Percentiles rank a stretch among this genome's conserved stretches.
Conservation (phyloP, 2,797 vertebrate species). For the Phoxinus dragarum region DNA sequence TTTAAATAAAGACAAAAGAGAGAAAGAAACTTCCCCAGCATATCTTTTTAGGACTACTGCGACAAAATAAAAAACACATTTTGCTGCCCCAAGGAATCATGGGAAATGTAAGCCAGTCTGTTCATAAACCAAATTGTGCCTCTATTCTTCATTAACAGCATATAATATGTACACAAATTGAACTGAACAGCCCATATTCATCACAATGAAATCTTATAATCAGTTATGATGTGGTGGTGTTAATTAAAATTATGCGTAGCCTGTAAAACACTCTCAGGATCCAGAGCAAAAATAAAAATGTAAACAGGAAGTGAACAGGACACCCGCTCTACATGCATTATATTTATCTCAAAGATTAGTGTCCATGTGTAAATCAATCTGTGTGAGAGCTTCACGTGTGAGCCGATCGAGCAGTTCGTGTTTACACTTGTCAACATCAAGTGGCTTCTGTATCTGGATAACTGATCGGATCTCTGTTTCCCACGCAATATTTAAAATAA, state of each 20-base stretch:
- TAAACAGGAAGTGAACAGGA: too few species aligned
- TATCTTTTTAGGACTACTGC: not conserved
- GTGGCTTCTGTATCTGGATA: too few species aligned
- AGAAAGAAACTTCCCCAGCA: not conserved
- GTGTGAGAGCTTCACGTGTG: not conserved
- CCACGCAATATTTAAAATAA: too few species aligned
- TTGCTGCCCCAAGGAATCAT: not conserved
- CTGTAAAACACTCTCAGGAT: not conserved
- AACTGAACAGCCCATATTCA: not conserved
- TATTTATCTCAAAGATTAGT: too few species aligned
- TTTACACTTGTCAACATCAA: not conserved
- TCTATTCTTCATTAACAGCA: not conserved
- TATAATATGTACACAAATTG: not conserved
- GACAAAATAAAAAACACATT: constrained; percentile 4
- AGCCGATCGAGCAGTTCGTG: not conserved
- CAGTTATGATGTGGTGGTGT: not conserved
- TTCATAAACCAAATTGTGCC: not conserved
- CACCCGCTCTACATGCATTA: too few species aligned
- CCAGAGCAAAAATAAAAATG: not conserved
- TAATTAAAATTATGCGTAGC: not conserved
- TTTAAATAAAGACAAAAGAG: not conserved
- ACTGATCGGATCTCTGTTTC: too few species aligned
- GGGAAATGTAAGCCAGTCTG: not conserved
- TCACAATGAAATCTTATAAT: not conserved
- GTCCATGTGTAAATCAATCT: not conserved